Conservation (phyloP, 2,113 vertebrate genomes). For the Aspidoscelis tigris region DNA sequence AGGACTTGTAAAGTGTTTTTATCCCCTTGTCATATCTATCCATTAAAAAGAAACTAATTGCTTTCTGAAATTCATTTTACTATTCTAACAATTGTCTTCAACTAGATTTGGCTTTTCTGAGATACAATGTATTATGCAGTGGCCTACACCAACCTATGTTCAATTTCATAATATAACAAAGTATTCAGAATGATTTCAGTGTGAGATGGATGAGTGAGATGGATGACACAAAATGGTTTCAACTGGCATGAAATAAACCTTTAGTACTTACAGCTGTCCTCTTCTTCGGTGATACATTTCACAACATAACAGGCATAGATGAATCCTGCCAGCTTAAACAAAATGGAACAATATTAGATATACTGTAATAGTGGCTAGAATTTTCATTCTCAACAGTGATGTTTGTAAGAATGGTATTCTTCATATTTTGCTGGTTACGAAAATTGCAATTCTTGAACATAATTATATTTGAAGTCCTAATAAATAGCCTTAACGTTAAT, state of each 20-base stretch:
- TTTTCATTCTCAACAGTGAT: neutral
- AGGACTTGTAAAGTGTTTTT: neutral
- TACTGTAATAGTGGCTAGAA: slow-evolving; percentile 3
- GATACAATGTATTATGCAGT: slow-evolving; percentile 33
- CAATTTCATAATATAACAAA: slow-evolving; percentile 28
- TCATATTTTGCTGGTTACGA: slow-evolving; percentile 1
- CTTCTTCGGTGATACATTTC: slow-evolving; percentile 99
- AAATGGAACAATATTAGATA: slow-evolving; percentile 72
- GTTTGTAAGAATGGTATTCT: neutral
- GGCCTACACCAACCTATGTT: slow-evolving; percentile 21
- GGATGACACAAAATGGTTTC: slow-evolving; percentile 33
- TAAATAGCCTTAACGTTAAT: neutral
- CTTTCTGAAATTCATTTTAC: slow-evolving; percentile 22
- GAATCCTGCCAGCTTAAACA: slow-evolving; percentile 94
- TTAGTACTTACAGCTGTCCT: slow-evolving; percentile 98
- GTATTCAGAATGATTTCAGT: slow-evolving; percentile 42
- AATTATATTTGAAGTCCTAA: neutral
- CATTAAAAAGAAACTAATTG: slow-evolving; percentile 8
- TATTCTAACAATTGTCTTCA: slow-evolving; percentile 27
- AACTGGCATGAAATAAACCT: slow-evolving; percentile 67
- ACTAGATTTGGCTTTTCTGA: slow-evolving; percentile 21
- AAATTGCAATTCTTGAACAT: slow-evolving; percentile 16
- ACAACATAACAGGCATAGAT: slow-evolving; percentile 99
- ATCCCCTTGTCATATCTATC: slow-evolving; percentile 11
- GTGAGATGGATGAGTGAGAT: slow-evolving; percentile 32